Base-by-base conservation (phyloP, 2,888 invertebrate genomes). In the Calameuta filiformis region DNA sequence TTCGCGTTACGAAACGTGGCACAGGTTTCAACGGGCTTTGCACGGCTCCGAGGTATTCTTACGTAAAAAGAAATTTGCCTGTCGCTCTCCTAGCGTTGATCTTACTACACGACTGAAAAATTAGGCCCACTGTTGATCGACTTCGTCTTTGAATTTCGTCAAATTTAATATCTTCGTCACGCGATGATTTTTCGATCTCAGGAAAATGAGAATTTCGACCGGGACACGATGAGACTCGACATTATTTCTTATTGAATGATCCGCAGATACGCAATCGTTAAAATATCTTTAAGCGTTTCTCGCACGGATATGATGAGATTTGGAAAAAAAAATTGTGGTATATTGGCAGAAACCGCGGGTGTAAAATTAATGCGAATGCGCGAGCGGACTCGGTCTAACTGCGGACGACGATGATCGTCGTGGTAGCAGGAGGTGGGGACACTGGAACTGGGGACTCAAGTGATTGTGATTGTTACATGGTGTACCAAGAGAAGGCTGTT, bases 351-450 rank as follows among this genome's bases (percentile, higher is more conserved):
- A 77, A 77, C 75, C 80, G 80, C 83, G 84, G 80, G 82, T 83
- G 83, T 56, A 86, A 87, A 86, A 80, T 88, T 85, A 90, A 89
- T 90, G 90, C 88, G 90, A 90, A 89, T 90, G 87, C 90, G 89
- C 90, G 91, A 90, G 85, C 90, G 90, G 90, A 90, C 90, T 90
- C 89, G 89, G 89, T 88, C 87, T 89, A 88, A 91, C 91, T 91
- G 90, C 89, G 90, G 90, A 83, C 87, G 87, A 87, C 86, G 88
- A 85, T 87, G 86, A 85, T 84, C 84, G 84, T 86, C 87, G 84
- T 78, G 80, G 76, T 79, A 78, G 80, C 77, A 77, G 76, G 80
- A 82, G 81, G 84, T 82, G 83, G 83, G 83, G 84, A 85, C 83
- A 80, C 81, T 76, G 83, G 82, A 85, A 85, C 85, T 84, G 85